Evolutionary conservation across 2,888 invertebrate genomes (phyloP).

Genomic region (Trissoscelio sp.): DNA sequence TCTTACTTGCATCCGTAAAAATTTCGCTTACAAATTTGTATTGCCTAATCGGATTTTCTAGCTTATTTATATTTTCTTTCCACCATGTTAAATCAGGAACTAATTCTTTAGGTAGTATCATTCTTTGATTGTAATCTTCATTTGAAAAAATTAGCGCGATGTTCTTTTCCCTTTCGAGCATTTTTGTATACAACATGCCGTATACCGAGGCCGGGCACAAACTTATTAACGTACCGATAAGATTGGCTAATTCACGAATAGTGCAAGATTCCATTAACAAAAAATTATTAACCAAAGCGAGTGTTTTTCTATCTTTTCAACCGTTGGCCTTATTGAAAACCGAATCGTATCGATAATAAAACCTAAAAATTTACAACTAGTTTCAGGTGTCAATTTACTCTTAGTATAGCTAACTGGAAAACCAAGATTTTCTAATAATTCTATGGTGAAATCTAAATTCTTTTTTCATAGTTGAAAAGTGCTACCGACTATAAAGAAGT

Average conservation of each 20-base stretch:
- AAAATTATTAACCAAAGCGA: background rate
- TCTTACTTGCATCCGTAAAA: too few relatives aligned
- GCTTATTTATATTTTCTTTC: background rate
- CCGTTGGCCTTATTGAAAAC: background rate
- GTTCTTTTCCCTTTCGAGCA: too few relatives aligned
- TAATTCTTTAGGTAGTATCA: background rate
- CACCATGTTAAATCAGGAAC: background rate
- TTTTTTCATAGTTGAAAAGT: background rate
- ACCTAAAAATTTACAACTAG: background rate
- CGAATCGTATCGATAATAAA: background rate
- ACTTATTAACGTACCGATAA: background rate
- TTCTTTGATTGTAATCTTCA: background rate
- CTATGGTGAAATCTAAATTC: background rate
- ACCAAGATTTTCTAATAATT: background rate
- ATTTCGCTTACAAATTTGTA: too few relatives aligned
- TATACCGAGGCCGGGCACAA: background rate
- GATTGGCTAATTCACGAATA: background rate
- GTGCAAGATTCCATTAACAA: background rate
- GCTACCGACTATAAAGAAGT: background rate
- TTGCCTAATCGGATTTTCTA: too few relatives aligned
- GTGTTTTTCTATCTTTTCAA: background rate
- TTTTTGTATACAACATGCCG: background rate
- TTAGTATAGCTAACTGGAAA: slow-evolving; percentile 43
- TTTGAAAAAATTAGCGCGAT: too few relatives aligned
- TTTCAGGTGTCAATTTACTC: slow-evolving; percentile 2